Evolutionary conservation across 2,888 invertebrate species (phyloP), one percentile per base, ranked within the genome.

Genomic region (Theretra japonica): DNA sequence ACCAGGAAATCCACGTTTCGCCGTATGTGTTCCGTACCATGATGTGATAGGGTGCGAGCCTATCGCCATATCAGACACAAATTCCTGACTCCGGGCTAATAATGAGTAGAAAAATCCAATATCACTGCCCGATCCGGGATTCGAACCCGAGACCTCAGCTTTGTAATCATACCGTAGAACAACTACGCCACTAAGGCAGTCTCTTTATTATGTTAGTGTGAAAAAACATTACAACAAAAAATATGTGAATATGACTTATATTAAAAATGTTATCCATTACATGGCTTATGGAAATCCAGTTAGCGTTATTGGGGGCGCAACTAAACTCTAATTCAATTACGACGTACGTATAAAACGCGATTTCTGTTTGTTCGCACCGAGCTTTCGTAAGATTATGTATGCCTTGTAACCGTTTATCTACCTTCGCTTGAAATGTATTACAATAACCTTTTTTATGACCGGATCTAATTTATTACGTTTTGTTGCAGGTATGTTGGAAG

Each of bases 301-400:
- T 90, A 90, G 79, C 79, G 82, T 82, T 88, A 91, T 90, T 87
- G 88, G 85, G 89, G 88, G 84, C 90, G 86, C 80, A 83, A 85
- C 85, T 85, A 83, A 86, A 86, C 86, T 83, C 85, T 91, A 91
- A 91, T 91, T 89, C 81, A 91, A 91, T 91, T 91, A 91, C 78
- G 83, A 81, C 78, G 79, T 83, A 75, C 73, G 77, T 80, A 82
- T 84, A 83, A 82, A 83, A 82, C 78, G 80, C 76, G 76, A 77
- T 81, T 79, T 79, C 79, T 81, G 75, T 82, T 79, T 79, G 80
- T 77, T 77, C 23, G 53, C 69, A 21, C 59, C 72, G 79, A 84
- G 81, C 83, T 86, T 84, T 84, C 73, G 79, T 84, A 80, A 82
- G 80, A 80, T 85, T 83, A 79, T 76, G 73, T 33, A 73, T 60